A percentile compares a stretch with the other conserved stretches of the same genome.
phyloP scores from a whole-genome alignment of 2,113 vertebrate genomes.

The Hepsetus odoe region DNA sequence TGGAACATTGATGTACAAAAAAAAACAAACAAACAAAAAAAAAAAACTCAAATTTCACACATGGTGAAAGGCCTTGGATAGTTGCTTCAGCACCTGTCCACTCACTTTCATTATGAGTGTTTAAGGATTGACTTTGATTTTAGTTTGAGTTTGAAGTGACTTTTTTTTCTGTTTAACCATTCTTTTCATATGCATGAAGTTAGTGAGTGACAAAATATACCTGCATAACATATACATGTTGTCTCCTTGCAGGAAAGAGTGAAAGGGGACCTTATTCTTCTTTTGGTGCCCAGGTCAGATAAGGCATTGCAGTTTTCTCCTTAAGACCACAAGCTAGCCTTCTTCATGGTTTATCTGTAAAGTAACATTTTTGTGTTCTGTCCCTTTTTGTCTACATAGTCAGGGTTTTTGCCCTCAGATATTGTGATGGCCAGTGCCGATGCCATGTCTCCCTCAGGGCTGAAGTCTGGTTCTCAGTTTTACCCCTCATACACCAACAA shows the following conservation, averaged over 20 bases:
- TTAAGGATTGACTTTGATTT: background rate
- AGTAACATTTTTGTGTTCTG: constrained; percentile 6
- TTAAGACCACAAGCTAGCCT: too few species aligned
- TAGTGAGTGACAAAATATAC: background rate
- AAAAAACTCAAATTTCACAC: background rate
- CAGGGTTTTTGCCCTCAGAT: constrained; percentile 88
- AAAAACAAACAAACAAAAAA: too few species aligned
- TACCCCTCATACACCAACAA: constrained; percentile 88
- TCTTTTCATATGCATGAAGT: too few species aligned
- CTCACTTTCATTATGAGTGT: background rate
- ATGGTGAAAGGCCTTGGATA: background rate
- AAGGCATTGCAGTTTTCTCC: background rate
- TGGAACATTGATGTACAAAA: too few species aligned
- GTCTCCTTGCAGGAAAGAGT: constrained; percentile 81
- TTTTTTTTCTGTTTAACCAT: too few species aligned
- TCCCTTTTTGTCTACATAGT: constrained; percentile 67
- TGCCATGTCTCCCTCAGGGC: constrained; percentile 88
- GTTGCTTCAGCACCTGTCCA: background rate
- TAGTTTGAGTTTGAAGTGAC: too few species aligned
- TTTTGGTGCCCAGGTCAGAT: constrained; percentile 84
- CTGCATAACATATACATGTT: constrained; percentile 11
- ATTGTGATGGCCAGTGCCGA: constrained; percentile 88
- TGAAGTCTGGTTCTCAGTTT: constrained; percentile 89
- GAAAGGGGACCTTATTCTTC: constrained; percentile 85
- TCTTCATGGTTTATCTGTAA: background rate